Base-by-base conservation (phyloP, 2,113 vertebrate genomes). In the Heterotilapia buettikoferi region DNA sequence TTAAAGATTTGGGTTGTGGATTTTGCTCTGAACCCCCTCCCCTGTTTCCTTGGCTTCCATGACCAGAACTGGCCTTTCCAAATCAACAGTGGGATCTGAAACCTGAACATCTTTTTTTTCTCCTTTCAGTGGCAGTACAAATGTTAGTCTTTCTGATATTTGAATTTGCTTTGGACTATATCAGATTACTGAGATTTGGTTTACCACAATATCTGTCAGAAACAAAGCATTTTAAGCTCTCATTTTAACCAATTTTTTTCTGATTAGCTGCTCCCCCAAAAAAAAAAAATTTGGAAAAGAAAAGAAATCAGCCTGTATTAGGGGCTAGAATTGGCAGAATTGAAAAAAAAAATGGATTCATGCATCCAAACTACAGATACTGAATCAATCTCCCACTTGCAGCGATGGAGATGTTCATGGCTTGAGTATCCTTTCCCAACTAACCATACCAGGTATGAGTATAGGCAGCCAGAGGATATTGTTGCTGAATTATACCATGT, bases 231-330 rank as follows among this genome's bases (percentile, higher is more conserved):
- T 63, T 19, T 63, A 63, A 63, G 16, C 9, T 63, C 29, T 16
- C 16, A 33, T 63, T 63, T 63, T 63, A 63, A 1, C 29, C 9
- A 63, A 6, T 63, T 19, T 33, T 63, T 0, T 33, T 61, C 16
- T 2, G 29, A 61, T 61, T 10, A 61, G 0, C 59, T 61, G 29
- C 29, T 1, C 4, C 31, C 0, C n/a, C 24, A 24, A 24, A 24
- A 24, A 1, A 14, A n/a, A 19, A 63, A 63, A 7, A 0, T 21
- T 38, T 38, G 10, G 18, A 7, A 38, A 66, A 66, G 0, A 36
- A 36, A 38, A 21, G 1, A 13, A 68, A 38, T 38, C 10, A 13
- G 33, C 3, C 10, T 21, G 19, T 68, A 40, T 68, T 68, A n/a
- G 19, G 19, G 11, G 19, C 19, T 66, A 38, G 10, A n/a, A 66